Evolutionary conservation across 1,140 invertebrate species (phyloP), one percentile per base, ranked within the genome.

Genomic region (Drosophila tristis): DNA sequence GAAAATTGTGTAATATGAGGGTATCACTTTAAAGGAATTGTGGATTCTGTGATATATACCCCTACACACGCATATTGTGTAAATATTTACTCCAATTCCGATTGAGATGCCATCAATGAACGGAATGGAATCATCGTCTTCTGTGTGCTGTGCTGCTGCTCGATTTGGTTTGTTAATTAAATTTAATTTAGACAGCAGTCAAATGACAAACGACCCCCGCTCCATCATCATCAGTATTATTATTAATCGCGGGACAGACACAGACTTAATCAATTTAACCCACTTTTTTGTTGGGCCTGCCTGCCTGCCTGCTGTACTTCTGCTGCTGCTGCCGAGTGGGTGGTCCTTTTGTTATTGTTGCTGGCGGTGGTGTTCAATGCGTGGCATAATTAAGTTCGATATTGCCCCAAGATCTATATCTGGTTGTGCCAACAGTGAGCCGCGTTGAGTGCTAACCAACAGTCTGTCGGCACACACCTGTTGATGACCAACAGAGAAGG

Each of bases 241-340:
- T 78, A 70, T 49, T 73, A 66, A 67, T 80, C 58, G 66, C 58
- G 66, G 61, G 62, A 65, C 26, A 25, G 29, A 20, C 43, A 29
- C 15, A 48, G 53, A 55, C 55, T 75, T 87, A 81, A 86, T 86
- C 70, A 78, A 87, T 81, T 87, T 86, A 87, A 86, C 78, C 81
- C 60, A 86, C 53, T 82, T 82, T 62, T 47, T 58, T 58, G 5
- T 60, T n/a, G n/a, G 9, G 25, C 29, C 23, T 61, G 43, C 7
- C 11, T 57, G 49, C 42, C 48, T 55, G 35, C 64, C 50, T 50
- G 55, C 62, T 74, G 57, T 67, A 11, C 15, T 5, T 39, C 20
- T 20, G 31, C 16, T 25, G 60, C 15, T 5, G 48, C 20, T 15
- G 31, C 16, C 31, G 60, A 29, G 43, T 70, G 44, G 64, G 65